Percentiles rank a stretch among this genome's conserved stretches.
Evolutionary conservation across 92 coral and sea anemone species (phyloP).

Genomic region (Umimayanthus kanabou): DNA sequence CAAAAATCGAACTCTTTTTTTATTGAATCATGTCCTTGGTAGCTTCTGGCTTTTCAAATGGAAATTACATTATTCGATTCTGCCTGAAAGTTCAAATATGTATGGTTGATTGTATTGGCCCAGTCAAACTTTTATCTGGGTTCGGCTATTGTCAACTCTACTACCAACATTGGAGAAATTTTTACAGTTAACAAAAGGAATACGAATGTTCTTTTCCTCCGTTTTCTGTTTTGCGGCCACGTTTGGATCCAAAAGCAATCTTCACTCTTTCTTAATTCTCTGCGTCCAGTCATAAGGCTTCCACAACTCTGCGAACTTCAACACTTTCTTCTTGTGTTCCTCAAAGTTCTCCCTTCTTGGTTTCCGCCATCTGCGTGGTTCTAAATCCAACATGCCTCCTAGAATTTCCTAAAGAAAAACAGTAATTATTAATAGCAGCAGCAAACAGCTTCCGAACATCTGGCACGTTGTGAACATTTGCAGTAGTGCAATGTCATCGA

Average conservation of each 20-base stretch:
- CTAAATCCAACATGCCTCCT: slow-evolving; percentile 98
- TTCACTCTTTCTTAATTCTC: slow-evolving; percentile 60
- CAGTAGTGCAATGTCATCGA: no score
- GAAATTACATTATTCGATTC: no score
- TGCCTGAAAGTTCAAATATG: no score
- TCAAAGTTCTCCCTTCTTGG: slow-evolving; percentile 93
- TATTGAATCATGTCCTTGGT: no score
- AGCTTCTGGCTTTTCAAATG: no score
- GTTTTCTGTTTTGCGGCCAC: background rate
- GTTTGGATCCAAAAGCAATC: background rate
- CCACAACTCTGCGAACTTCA: slow-evolving; percentile 97
- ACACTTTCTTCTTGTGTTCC: slow-evolving; percentile 91
- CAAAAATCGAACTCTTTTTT: no score
- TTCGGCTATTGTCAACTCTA: no score
- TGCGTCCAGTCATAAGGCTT: slow-evolving; percentile 98
- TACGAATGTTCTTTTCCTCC: background rate
- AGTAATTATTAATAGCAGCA: background rate
- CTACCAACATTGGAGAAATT: background rate
- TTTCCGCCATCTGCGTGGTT: slow-evolving; percentile 91
- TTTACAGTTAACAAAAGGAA: background rate
- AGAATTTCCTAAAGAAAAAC: slow-evolving; percentile 78
- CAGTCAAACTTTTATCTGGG: no score
- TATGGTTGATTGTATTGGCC: no score
- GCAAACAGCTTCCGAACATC: background rate
- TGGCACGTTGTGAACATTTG: background rate